phyloP scores from a whole-genome alignment of 2,797 vertebrate species.

The Trichosurus vulpecula region DNA sequence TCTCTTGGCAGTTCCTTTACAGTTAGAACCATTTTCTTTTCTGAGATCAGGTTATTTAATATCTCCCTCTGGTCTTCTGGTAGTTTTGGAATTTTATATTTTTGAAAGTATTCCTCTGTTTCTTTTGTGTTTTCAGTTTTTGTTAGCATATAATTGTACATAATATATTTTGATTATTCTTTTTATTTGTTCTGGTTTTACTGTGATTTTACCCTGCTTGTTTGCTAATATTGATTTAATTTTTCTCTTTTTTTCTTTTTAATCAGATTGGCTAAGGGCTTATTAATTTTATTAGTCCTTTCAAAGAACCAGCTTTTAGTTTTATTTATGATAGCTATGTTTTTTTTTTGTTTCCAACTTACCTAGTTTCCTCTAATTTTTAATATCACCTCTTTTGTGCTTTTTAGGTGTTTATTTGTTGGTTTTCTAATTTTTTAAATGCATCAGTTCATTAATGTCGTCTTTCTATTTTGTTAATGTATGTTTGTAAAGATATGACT shows the following conservation, averaged over 20 bases:
- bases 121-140: background rate
- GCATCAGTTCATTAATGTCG: background rate
- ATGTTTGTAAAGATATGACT: background rate
- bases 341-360: background rate
- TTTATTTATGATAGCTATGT: background rate
- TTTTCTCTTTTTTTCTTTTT: background rate
- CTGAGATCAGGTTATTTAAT: background rate
- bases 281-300: background rate
- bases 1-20: background rate
- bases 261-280: background rate
- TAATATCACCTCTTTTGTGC: background rate
- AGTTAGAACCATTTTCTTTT: background rate
- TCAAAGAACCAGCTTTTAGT: background rate
- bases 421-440: background rate
- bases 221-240: background rate
- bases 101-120: background rate
- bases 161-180: background rate
- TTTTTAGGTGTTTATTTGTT: background rate
- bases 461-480: background rate
- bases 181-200: background rate
- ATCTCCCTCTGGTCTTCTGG: background rate
- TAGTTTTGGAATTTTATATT: background rate
- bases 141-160: background rate
- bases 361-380: background rate
- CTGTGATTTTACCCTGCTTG: background rate